These are phyloP conservation scores for Trigoniulus corallinus DNA, from an alignment of 1,140 invertebrate species.

Conservation along the genomic window DNA sequence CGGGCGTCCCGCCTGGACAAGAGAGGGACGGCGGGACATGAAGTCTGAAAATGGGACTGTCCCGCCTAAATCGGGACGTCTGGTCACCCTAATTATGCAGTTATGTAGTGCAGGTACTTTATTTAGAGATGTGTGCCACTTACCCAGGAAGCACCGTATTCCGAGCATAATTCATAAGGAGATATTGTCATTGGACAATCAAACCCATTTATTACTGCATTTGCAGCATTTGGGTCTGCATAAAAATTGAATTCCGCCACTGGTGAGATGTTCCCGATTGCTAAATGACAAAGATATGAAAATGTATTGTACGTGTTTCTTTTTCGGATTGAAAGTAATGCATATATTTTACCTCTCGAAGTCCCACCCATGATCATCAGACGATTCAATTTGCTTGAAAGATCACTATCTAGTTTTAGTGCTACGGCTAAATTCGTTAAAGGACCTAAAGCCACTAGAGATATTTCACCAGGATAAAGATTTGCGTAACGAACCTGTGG, in stretches of 20 bases:
- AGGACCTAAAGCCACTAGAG: slow-evolving; percentile 36
- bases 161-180: background rate
- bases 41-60: too few relatives aligned
- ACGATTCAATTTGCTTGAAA: slow-evolving; percentile 30
- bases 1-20: too few relatives aligned
- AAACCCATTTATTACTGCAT: background rate
- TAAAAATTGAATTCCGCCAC: background rate
- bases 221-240: background rate
- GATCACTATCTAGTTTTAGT: slow-evolving; percentile 32
- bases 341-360: background rate
- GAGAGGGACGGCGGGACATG: too few relatives aligned
- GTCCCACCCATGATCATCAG: slow-evolving; percentile 42
- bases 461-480: slow-evolving; percentile 22
- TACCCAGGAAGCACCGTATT: background rate
- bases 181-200: background rate
- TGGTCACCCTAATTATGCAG: too few relatives aligned
- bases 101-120: too few relatives aligned
- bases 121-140: too few relatives aligned
- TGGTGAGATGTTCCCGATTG: background rate
- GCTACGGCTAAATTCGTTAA: slow-evolving; percentile 44
- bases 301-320: too few relatives aligned
- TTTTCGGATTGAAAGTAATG: too few relatives aligned
- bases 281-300: background rate
- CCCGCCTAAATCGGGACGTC: too few relatives aligned
- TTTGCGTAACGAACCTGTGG: background rate